Percentiles rank a stretch among this genome's conserved stretches.
phyloP scores from a whole-genome alignment of 2,888 invertebrate species.

The Deilephila elpenor region DNA sequence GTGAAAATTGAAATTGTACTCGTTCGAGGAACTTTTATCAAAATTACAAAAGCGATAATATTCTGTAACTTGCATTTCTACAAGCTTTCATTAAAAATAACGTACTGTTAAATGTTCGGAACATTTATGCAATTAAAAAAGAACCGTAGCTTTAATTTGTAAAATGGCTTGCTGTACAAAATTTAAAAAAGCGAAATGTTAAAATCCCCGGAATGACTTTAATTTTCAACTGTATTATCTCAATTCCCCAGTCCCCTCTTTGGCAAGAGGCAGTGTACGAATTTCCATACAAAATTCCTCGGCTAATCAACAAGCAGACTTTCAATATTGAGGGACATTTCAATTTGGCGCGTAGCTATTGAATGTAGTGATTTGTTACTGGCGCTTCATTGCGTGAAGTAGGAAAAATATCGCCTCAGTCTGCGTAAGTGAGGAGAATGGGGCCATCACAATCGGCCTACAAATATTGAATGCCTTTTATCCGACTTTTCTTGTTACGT shows the following conservation, averaged over 20 bases:
- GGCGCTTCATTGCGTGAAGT: conserved; percentile 25
- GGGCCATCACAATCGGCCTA: conserved; percentile 24
- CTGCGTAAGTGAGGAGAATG: conserved; percentile 11
- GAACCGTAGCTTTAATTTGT: no score
- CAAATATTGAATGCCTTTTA: conserved; percentile 27
- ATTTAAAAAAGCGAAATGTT: neutral
- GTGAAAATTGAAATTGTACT: no score
- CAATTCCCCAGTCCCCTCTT: conserved; percentile 7
- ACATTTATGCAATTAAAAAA: neutral
- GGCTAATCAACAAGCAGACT: conserved; percentile 48
- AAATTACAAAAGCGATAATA: no score
- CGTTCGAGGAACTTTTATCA: no score
- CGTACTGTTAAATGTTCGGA: no score
- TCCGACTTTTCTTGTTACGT: neutral
- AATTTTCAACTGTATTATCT: neutral
- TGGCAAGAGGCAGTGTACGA: conserved; percentile 11
- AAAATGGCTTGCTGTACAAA: no score
- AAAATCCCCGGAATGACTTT: conserved; percentile 6
- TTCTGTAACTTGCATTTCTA: no score
- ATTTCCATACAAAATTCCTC: conserved; percentile 29
- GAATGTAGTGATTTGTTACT: conserved; percentile 50
- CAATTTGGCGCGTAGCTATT: conserved; percentile 50
- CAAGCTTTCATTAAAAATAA: no score
- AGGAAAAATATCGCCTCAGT: conserved; percentile 25
- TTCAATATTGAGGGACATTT: conserved; percentile 41